Conservation (phyloP, 1,140 invertebrate species). For the Thalassaphorura encarpata region DNA sequence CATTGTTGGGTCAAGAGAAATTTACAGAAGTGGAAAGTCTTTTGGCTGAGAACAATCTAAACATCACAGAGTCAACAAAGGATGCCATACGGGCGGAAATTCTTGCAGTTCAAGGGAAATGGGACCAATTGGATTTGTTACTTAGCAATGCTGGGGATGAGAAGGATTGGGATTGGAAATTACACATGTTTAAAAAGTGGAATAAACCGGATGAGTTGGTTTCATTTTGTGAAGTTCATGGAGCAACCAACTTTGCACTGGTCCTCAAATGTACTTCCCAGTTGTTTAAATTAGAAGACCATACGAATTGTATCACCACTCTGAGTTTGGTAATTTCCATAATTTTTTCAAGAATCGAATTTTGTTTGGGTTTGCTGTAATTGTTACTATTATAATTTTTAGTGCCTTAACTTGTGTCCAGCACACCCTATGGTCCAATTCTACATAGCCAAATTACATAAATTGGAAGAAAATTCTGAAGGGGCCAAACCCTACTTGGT, state of each 20-base stretch:
- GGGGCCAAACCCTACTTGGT: constrained; percentile 9
- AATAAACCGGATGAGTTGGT: not conserved
- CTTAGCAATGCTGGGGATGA: no score
- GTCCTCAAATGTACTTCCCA: not conserved
- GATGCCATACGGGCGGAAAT: no score
- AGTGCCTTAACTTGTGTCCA: not conserved
- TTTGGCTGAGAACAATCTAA: no score
- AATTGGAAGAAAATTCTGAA: constrained; percentile 5
- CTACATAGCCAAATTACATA: constrained; percentile 15
- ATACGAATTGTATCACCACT: no score
- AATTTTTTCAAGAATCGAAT: not conserved
- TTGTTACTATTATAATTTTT: not conserved
- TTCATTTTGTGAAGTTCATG: no score
- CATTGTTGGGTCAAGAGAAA: not conserved
- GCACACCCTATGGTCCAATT: constrained; percentile 12
- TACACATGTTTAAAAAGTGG: no score
- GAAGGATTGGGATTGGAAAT: no score
- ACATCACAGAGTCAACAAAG: no score
- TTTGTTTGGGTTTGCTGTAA: not conserved
- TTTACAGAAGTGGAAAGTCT: not conserved
- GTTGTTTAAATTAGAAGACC: not conserved
- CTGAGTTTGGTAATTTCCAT: no score
- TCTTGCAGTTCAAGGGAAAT: no score
- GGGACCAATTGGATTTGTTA: no score
- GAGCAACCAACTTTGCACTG: not conserved